Evolutionary conservation across 2,797 vertebrate genomes (phyloP), one percentile per base, ranked within the genome.

Genomic region (Molossus alvarezi): DNA sequence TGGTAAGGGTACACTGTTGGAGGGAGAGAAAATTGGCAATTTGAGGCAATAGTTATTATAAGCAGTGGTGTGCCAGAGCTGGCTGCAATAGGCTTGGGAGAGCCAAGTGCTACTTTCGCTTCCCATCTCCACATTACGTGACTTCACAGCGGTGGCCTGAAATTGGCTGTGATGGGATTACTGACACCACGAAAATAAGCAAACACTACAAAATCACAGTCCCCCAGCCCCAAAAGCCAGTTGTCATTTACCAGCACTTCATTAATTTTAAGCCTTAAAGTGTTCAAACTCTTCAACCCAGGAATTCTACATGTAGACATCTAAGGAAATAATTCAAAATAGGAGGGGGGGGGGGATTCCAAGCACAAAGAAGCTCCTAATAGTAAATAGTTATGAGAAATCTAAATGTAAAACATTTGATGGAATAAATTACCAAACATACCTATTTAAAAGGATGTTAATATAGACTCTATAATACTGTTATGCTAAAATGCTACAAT

Each of bases 251-350:
- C 29, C 20, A 64, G 91, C 25, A 67, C 20, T 69, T 15, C 6
- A 10, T 8, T 20, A 23, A 62, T 69, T 51, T 20, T 11, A 33
- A 85, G 53, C 62, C 64, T 60, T 69, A 71, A 92, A 71, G 55
- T n/a, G 57, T n/a, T 45, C 37, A 5, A 83, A 87, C 41, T 58
- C 21, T 48, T 64, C 53, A 84, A 90, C 6, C 17, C 27, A 71
- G 64, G 58, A 71, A 76, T 69, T 77, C 60, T 69, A 37, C n/a
- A 71, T 51, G 72, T 55, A 86, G 64, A 88, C 73, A 76, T 21
- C 60, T 92, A 60, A 79, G 67, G 41, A 90, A 57, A 88, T 6
- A 86, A 87, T 17, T 84, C 29, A 76, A 94, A 77, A 75, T 81
- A 75, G 45, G 57, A 15, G 45, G 48, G 11, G 9, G 17, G 37